phyloP scores from a whole-genome alignment of 2,888 invertebrate genomes.

The Papilio gigon region DNA sequence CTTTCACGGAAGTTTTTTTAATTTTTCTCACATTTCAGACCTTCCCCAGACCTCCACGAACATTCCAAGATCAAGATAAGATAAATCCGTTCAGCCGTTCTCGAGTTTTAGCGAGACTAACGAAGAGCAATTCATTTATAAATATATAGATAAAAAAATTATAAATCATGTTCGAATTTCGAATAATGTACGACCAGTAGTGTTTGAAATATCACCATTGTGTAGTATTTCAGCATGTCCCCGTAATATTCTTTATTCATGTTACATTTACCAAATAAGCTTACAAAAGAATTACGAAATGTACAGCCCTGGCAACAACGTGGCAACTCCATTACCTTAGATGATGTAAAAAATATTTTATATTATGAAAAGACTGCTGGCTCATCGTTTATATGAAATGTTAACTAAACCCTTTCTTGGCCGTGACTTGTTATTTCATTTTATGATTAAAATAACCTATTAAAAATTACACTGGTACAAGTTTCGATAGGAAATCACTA shows the following conservation, averaged over 20 bases:
- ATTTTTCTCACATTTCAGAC: no score
- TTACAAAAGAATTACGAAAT: not conserved
- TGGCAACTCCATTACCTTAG: conserved; percentile 17
- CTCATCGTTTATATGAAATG: not conserved
- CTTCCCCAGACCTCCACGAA: no score
- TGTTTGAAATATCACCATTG: not conserved
- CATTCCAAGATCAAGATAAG: no score
- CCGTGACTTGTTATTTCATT: not conserved
- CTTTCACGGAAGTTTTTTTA: no score
- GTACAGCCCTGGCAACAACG: not conserved
- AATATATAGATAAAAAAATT: no score
- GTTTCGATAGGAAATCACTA: not conserved
- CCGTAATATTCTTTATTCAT: not conserved
- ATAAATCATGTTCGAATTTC: no score
- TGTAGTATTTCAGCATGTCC: not conserved
- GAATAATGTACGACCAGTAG: no score
- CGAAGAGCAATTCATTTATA: no score
- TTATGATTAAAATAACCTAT: not conserved
- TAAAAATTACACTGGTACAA: not conserved
- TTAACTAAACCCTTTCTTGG: conserved; percentile 10
- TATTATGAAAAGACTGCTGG: not conserved
- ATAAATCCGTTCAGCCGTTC: no score
- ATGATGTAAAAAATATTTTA: conserved; percentile 19
- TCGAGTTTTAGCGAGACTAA: no score
- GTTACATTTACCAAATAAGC: not conserved